Conservation (phyloP, 1,140 invertebrate species). For the Heliconius congener region DNA sequence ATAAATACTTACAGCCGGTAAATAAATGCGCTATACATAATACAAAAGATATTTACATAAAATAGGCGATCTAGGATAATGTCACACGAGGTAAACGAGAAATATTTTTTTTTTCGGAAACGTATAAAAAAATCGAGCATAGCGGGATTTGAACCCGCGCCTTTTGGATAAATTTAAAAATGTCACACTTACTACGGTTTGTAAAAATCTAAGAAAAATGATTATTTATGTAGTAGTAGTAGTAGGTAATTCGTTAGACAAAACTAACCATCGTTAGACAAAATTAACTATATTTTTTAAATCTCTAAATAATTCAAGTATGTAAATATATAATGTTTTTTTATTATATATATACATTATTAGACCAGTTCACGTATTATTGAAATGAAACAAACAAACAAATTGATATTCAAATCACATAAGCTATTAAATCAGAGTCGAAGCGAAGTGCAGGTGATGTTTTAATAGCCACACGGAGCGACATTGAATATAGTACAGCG, state of each 20-base stretch:
- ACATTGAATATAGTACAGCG: conserved; percentile 24
- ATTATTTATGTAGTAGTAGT: no score
- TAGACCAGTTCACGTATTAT: background rate
- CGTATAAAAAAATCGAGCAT: no score
- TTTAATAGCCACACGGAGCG: background rate
- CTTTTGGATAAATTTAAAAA: no score
- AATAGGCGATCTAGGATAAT: conserved; percentile 22
- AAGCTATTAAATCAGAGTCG: conserved; percentile 14
- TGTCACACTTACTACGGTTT: no score
- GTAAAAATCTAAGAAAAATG: no score
- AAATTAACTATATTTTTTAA: no score
- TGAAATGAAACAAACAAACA: background rate
- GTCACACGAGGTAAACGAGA: background rate
- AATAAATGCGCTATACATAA: conserved; percentile 76
- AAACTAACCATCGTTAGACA: no score
- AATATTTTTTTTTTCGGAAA: no score
- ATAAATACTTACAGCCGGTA: conserved; percentile 74
- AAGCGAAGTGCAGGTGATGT: background rate
- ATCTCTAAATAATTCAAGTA: no score
- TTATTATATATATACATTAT: background rate
- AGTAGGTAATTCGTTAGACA: no score
- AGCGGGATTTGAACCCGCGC: no score
- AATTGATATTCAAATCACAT: conserved; percentile 21
- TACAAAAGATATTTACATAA: conserved; percentile 68
- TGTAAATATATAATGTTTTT: background rate